Percentiles rank a stretch among this genome's conserved stretches.
These are phyloP conservation scores for Sclerodermus sp. DNA, from an alignment of 2,888 invertebrate genomes.

Conservation along the genomic window DNA sequence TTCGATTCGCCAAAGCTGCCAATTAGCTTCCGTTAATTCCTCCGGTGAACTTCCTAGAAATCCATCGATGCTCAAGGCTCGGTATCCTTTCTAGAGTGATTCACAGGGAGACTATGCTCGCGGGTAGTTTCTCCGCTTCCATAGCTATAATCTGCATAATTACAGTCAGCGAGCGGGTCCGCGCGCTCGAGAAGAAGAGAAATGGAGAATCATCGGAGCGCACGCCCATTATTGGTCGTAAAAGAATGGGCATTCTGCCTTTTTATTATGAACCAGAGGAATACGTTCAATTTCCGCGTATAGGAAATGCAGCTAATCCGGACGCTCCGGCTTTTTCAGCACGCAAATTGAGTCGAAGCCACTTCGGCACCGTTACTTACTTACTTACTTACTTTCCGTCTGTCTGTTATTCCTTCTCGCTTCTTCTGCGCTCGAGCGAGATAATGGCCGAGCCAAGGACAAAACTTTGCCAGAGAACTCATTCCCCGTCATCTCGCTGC, in stretches of 20 bases:
- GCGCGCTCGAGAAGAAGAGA: constrained; percentile 5
- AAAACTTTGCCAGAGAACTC: too few relatives aligned
- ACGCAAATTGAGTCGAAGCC: too few relatives aligned
- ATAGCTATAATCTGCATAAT: constrained; percentile 31
- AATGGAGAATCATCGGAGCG: constrained; percentile 16
- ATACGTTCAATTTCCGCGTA: too few relatives aligned
- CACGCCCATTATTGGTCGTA: constrained; percentile 26
- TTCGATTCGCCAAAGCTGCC: neutral
- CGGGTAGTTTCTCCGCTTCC: constrained; percentile 24
- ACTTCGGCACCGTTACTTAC: too few relatives aligned
- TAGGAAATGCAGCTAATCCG: too few relatives aligned
- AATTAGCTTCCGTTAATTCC: neutral
- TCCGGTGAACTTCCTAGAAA: constrained; percentile 13
- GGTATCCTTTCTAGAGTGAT: constrained; percentile 20
- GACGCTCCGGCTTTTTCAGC: too few relatives aligned
- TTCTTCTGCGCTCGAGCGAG: too few relatives aligned
- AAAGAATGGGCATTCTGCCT: constrained; percentile 17
- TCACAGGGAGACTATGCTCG: constrained; percentile 21
- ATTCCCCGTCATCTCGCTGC: too few relatives aligned
- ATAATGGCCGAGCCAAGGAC: too few relatives aligned
- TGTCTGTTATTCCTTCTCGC: too few relatives aligned
- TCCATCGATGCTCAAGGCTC: constrained; percentile 1
- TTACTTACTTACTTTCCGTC: too few relatives aligned
- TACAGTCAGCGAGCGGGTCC: constrained; percentile 8
- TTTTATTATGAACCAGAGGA: too few relatives aligned